Evolutionary conservation across 2,797 vertebrate genomes (phyloP).

Genomic region (Eulemur rubriventer): DNA sequence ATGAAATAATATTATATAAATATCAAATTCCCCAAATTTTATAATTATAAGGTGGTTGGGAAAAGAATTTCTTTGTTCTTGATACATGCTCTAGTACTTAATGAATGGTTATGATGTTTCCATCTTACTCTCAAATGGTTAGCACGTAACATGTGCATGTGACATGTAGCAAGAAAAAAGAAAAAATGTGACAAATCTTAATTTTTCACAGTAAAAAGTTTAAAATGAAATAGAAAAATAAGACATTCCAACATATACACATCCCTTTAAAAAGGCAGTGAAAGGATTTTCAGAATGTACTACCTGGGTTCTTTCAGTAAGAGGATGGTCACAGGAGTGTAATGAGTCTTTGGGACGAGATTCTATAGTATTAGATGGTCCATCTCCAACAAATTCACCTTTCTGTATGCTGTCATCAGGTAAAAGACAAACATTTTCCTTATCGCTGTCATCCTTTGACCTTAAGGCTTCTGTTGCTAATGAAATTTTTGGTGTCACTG

Average conservation of each 20-base stretch:
- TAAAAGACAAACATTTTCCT: conserved; percentile 84
- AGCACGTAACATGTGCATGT: background rate
- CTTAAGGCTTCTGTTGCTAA: conserved; percentile 81
- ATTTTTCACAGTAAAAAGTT: background rate
- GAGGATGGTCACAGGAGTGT: conserved; percentile 73
- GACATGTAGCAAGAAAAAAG: background rate
- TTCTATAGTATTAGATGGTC: conserved; percentile 46
- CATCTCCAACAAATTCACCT: conserved; percentile 44
- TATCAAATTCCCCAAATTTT: background rate
- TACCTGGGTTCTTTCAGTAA: conserved; percentile 84
- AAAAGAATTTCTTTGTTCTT: background rate
- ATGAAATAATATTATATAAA: background rate
- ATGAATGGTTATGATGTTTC: background rate
- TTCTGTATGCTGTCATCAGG: conserved; percentile 74
- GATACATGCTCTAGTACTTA: background rate
- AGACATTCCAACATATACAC: background rate
- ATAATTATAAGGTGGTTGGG: background rate
- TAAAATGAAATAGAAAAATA: background rate
- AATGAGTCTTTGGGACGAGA: conserved; percentile 74
- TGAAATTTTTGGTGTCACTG: conserved; percentile 88
- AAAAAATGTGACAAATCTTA: background rate
- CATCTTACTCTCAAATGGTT: background rate
- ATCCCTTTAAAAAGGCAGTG: background rate
- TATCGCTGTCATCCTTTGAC: conserved; percentile 89
- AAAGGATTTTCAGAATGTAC: conserved; percentile 22